Base-by-base conservation (phyloP, 2,113 vertebrate species). In the Clupea harengus region DNA sequence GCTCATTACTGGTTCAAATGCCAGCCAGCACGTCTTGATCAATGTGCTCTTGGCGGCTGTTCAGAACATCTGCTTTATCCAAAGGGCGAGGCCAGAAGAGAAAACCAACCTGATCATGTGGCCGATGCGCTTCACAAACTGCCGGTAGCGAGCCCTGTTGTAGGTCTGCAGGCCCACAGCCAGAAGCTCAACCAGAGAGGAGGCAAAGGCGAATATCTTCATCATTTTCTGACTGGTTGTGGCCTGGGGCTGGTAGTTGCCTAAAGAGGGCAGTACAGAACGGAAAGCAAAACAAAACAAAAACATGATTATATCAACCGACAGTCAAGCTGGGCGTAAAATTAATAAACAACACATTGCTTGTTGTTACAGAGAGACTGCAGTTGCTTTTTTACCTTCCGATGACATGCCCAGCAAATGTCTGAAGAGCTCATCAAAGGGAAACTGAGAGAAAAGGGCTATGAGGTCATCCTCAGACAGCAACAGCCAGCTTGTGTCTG, bases 71-170 rank as follows among this genome's bases (percentile, higher is more conserved):
- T 87, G 49, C 60, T 4, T 28, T 75, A 3, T 60, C 2, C 13
- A 11, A 39, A 45, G 18, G 54, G 22, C 6, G 3, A 82, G 9
- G 2, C 45, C 32, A 52, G 28, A 54, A 44, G 57, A 49, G 22
- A 50, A 28, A 67, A 52, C 82, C 54, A 91, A 99, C 98, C 98
- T 95, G 91, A 99, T 99, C 90, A 97, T 96, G 84, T 96, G 96
- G 82, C 98, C 98, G 75, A 99, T 97, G 60, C 97, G 94, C 91
- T 99, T 99, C 81, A 99, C 98, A 54, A 99, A 96, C 91, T 99
- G 98, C 81, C 98, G 94, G 88, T 99, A 99, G 4, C 97, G 95
- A 1, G 97, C 96, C 90, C 98, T 95, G 90, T 99, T 98, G 91
- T 98, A 99, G 0, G 98, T 99, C 90, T 98, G 97, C 46, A 99